Evolutionary conservation across 1,140 invertebrate species (phyloP), one percentile per base, ranked within the genome.

Genomic region (Chionoecetes opilio): DNA sequence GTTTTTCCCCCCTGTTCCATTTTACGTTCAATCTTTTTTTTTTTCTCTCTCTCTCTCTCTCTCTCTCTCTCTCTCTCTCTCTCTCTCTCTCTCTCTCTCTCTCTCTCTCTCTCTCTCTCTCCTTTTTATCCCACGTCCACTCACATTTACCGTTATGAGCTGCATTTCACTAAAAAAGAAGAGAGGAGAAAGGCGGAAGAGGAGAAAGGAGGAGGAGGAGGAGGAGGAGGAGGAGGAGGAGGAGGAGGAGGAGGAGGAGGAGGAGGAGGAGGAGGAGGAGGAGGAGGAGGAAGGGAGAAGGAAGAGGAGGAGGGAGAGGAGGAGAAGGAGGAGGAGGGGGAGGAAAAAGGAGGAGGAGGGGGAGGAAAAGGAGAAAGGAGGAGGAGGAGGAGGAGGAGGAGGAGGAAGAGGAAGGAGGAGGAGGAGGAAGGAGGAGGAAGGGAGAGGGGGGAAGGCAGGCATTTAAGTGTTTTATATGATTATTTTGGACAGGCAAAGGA

Each of bases 91-190:
- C 63, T 2, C n/a, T 75, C 63, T 75, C 63, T n/a, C n/a, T 26
- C n/a, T 21, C 21, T 75, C n/a, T 21, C 63, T n/a, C n/a, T 26
- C 26, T 21, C n/a, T 75, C 63, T 26, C 21, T 75, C 21, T 11
- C 63, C n/a, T n/a, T 63, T 0, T 21, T n/a, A n/a, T 26, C 63
- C n/a, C 11, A 17, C 63, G 26, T 21, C n/a, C 11, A 21, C 21
- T 26, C 63, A 75, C 63, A 75, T 75, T 75, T 75, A 75, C 63
- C 63, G 21, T 75, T n/a, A 75, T n/a, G n/a, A 75, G 63, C 63
- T 75, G 63, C 6, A 75, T 75, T 26, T 75, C n/a, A 75, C 63
- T 75, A 75, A 75, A 75, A 75, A 75, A 3, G 8, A 2, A 8
- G 14, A 14, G 41, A 46, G 14, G 41, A 14, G 41, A 14, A 46